A percentile compares a stretch with the other conserved stretches of the same genome.
Evolutionary conservation across 2,113 vertebrate genomes (phyloP).

Genomic region (Tylochromis polylepis): DNA sequence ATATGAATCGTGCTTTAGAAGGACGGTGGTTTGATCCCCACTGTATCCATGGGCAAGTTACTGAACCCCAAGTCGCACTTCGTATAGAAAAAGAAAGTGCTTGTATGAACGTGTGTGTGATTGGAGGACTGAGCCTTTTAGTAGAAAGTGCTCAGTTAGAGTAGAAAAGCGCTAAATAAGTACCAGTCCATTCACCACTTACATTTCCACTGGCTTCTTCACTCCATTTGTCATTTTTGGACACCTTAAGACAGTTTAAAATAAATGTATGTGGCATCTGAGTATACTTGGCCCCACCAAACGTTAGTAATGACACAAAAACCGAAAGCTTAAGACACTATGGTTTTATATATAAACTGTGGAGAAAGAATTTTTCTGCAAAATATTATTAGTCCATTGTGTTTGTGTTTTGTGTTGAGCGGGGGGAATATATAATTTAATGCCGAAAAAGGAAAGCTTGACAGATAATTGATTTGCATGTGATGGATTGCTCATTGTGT

Average conservation of each 20-base stretch:
- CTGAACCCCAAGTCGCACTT: not conserved
- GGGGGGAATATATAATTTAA: not conserved
- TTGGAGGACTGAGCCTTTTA: not conserved
- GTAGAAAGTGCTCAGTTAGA: not conserved
- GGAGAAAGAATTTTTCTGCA: not conserved
- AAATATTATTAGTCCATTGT: not conserved
- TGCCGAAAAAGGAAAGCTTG: not conserved
- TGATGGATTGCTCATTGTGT: slow-evolving; percentile 10
- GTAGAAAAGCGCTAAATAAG: not conserved
- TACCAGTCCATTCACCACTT: not conserved
- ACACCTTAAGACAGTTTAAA: not conserved
- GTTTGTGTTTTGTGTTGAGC: not conserved
- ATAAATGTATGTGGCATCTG: not conserved
- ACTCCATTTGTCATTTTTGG: not conserved
- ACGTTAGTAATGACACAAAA: not conserved
- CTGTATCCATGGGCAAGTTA: not conserved
- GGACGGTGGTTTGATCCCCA: not conserved
- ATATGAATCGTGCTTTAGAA: not conserved
- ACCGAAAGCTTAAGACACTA: not conserved
- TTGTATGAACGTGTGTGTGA: not conserved
- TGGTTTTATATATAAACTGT: not conserved
- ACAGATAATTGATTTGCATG: not conserved
- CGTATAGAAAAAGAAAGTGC: not conserved
- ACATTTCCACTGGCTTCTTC: not conserved
- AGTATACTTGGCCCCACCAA: not conserved